Conservation (phyloP, 1,140 invertebrate species). For the Bombus confusus region DNA sequence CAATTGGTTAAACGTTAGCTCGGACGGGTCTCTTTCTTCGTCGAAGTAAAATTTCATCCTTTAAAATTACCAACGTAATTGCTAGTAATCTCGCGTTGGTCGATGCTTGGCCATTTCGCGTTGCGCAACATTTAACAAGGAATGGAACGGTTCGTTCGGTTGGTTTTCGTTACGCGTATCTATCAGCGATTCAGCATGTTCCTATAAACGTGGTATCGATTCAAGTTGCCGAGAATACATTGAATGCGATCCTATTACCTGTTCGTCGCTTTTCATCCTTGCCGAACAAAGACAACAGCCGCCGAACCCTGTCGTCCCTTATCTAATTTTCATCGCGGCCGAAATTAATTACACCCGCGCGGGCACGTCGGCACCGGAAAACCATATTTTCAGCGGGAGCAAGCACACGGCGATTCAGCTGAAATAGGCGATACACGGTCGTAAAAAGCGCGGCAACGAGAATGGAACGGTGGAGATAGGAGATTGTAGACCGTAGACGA, state of each 20-base stretch:
- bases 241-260: not conserved
- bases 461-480: slow-evolving; percentile 6
- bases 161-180: not conserved
- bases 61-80: not conserved
- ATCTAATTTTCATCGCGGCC: not conserved
- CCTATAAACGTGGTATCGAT: not conserved
- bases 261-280: not conserved
- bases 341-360: not conserved
- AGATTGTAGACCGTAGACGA: too few species aligned
- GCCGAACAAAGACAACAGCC: not conserved
- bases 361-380: not conserved
- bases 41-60: not conserved
- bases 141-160: not conserved
- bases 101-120: not conserved
- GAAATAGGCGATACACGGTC: not conserved
- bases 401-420: not conserved
- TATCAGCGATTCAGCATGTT: not conserved
- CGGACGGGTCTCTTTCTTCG: not conserved
- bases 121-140: not conserved
- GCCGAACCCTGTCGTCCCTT: not conserved
- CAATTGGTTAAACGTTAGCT: not conserved
- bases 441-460: not conserved
- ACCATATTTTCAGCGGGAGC: not conserved
- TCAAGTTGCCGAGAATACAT: not conserved
- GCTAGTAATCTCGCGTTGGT: not conserved